phyloP scores from a whole-genome alignment of 2,113 vertebrate genomes.

The Notarius lentiginosus region DNA sequence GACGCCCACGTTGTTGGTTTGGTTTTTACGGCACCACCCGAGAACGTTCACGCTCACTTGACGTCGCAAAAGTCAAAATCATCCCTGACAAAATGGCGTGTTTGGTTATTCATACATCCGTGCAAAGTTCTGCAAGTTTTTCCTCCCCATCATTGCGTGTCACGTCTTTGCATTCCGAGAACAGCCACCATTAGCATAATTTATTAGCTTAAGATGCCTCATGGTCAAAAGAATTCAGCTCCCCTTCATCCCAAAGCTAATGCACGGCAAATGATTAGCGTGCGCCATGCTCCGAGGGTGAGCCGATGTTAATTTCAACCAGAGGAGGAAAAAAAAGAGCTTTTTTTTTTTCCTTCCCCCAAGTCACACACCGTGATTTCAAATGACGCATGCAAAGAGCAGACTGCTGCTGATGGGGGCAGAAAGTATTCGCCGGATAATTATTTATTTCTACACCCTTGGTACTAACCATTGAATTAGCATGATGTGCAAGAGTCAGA shows the following conservation, averaged over 20 bases:
- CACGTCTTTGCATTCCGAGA: not conserved
- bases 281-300: slow-evolving; percentile 53
- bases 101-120: slow-evolving; percentile 35
- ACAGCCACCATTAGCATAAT: slow-evolving; percentile 67
- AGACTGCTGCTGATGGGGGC: slow-evolving; percentile 39
- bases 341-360: slow-evolving; percentile 49
- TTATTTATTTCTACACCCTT: slow-evolving; percentile 61
- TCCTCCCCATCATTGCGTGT: not conserved
- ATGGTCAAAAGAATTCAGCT: slow-evolving; percentile 64
- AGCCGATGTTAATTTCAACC: slow-evolving; percentile 58
- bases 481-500: slow-evolving; percentile 55
- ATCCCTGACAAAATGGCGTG: slow-evolving; percentile 23
- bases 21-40: not conserved
- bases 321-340: not conserved
- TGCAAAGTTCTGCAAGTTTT: not conserved
- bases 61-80: not conserved
- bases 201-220: slow-evolving; percentile 69
- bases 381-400: slow-evolving; percentile 59
- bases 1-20: not conserved
- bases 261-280: slow-evolving; percentile 61
- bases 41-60: not conserved
- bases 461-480: slow-evolving; percentile 57
- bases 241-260: slow-evolving; percentile 65
- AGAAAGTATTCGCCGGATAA: slow-evolving; percentile 52
- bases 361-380: slow-evolving; percentile 63